Base-by-base conservation (phyloP, 2,888 invertebrate genomes). In the Melangyna quadrimaculata region DNA sequence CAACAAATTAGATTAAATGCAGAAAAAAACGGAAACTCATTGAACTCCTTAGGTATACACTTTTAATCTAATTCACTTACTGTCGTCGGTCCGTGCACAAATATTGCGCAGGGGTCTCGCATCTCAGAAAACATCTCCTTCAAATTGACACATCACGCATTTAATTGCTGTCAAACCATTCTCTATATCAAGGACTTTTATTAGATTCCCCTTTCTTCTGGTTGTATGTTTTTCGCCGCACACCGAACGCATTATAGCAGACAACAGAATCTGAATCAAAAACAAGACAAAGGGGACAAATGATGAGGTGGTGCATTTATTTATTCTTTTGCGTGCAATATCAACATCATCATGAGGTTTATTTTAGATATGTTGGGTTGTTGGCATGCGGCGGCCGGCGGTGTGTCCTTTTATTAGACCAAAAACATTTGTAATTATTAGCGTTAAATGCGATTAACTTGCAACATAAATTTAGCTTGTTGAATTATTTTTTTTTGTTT, bases 61-160 rank as follows among this genome's bases (percentile, higher is more conserved):
- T 59, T 71, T 77, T 82, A 82, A 82, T 72, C 67, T 72, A 82
- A 82, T 82, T 82, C 82, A 82, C 72, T 82, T 78, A 81, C 24
- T 51, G 59, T 72, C 51, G 12, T 51, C 10, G 12, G 2, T 55
- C 17, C 55, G 17, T 29, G 59, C 67, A 70, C 55, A 72, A 67
- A 40, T 53, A 29, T 53, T 27, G 27, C 57, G 75, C 75, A 81
- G 32, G 48, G 27, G 22, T 9, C 27, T 45, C 22, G 24, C 48
- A 9, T 55, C n/a, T n/a, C 29, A 8, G 17, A 27, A 67, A 69
- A 71, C 51, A 53, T 59, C 63, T 63, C 73, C 40, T 55, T 22
- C 40, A 71, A 80, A 81, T 81, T 81, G 78, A 78, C 83, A 83
- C 83, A 83, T 83, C 83, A 83, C 73, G 83, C 83, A 78, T 83